Evolutionary conservation across 2,797 vertebrate genomes (phyloP).

Genomic region (Macroramphosus scolopax): DNA sequence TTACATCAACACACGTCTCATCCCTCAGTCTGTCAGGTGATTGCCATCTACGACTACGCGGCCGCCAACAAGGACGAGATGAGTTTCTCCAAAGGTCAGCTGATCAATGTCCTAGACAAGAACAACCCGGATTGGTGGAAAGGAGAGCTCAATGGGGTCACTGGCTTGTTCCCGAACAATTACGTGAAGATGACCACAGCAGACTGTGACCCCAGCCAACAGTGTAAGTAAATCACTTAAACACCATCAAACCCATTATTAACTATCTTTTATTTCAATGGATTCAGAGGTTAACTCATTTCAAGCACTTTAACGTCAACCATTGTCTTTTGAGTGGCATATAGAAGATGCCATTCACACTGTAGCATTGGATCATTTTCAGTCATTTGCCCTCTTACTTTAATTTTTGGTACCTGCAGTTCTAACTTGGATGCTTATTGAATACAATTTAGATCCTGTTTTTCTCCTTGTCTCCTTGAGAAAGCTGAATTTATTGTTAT

Average conservation of each 20-base stretch:
- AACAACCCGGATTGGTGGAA: constrained; percentile 97
- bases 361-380: too few relatives aligned
- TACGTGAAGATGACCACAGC: constrained; percentile 91
- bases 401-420: too few relatives aligned
- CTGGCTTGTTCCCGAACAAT: constrained; percentile 93
- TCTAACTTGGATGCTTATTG: too few relatives aligned
- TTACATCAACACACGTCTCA: too few relatives aligned
- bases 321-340: too few relatives aligned
- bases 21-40: constrained; percentile 89
- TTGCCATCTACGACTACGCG: constrained; percentile 92
- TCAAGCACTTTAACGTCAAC: too few relatives aligned
- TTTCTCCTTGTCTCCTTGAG: too few relatives aligned
- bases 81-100: constrained; percentile 91
- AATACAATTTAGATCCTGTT: too few relatives aligned
- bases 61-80: constrained; percentile 92
- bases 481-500: too few relatives aligned
- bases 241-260: background rate
- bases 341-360: too few relatives aligned
- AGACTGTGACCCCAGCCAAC: constrained; percentile 91
- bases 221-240: constrained; percentile 84
- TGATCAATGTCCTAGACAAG: constrained; percentile 90
- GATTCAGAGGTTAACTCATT: too few relatives aligned
- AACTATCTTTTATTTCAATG: background rate
- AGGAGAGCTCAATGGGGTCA: constrained; percentile 86
- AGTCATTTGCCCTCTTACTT: too few relatives aligned